Percentiles rank a stretch among this genome's conserved stretches.
phyloP scores from a whole-genome alignment of 2,113 vertebrate species.

The Climacteris rufus region DNA sequence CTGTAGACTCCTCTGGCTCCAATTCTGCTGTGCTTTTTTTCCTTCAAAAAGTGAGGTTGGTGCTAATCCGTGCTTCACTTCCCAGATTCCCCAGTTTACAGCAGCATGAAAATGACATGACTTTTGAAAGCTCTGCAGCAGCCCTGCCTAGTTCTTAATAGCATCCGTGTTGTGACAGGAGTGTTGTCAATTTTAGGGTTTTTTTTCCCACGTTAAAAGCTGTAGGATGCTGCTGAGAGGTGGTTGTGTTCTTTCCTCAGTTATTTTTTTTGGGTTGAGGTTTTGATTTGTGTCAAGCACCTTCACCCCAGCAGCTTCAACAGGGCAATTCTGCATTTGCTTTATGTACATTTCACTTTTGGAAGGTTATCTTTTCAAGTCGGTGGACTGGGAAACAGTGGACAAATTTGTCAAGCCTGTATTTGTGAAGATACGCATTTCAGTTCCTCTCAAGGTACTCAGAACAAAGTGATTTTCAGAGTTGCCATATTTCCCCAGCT shows the following conservation, averaged over 20 bases:
- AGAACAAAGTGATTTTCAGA: neutral
- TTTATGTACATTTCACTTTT: neutral
- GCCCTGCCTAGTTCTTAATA: neutral
- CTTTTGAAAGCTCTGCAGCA: neutral
- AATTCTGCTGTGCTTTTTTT: neutral
- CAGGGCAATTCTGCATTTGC: neutral
- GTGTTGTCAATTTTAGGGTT: neutral
- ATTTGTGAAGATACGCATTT: neutral
- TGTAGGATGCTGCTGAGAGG: neutral
- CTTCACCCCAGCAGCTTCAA: neutral
- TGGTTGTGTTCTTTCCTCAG: neutral
- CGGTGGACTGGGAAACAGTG: neutral
- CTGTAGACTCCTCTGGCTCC: neutral
- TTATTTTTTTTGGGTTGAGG: neutral
- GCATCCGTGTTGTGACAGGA: neutral
- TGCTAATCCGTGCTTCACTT: neutral
- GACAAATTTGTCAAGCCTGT: neutral
- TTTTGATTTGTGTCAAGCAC: slow-evolving; percentile 19
- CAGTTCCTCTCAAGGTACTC: neutral
- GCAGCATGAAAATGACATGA: neutral
- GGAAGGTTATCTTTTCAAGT: neutral
- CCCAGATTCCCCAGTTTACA: neutral
- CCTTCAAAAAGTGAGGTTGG: neutral
- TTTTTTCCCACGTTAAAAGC: neutral
- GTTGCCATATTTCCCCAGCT: neutral